Evolutionary conservation across 1,140 invertebrate genomes (phyloP), one percentile per base, ranked within the genome.

Genomic region (Notospermus geniculatus): DNA sequence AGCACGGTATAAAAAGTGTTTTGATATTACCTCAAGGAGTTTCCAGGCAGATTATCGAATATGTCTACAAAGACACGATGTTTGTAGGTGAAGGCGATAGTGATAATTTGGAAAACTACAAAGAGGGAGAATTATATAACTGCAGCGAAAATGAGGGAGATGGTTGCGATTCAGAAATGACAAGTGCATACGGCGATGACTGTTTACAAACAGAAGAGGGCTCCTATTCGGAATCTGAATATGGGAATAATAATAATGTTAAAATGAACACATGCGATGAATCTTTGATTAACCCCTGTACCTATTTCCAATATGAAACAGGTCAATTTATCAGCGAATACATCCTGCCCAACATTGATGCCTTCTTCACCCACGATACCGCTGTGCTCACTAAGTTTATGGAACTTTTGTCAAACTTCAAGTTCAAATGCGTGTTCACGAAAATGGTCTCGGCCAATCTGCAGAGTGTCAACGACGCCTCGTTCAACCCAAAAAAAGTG

Each of bases 251-350:
- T n/a, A 27, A 19, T n/a, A 7, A 50, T 50, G n/a, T 23, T n/a
- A 9, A 50, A 50, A 4, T 7, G n/a, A 5, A 19, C 9, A n/a
- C 46, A 9, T 5, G 19, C 46, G n/a, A 19, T 50, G n/a, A 5
- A 4, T 50, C 19, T 50, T 50, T n/a, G 46, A 50, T 50, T 50
- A 50, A 50, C 25, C 46, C 46, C 9, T 50, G 46, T n/a, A 50
- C 46, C 46, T 50, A 50, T n/a, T 50, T 50, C n/a, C 46, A 50
- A 50, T 50, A 50, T n/a, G 46, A 50, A 50, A 50, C 46, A 5
- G 46, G 5, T 50, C 46, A 50, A 9, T 50, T 50, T 27, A 5
- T 50, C 46, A 7, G 46, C 46, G 46, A 50, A 50, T 50, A 50
- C 46, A 50, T n/a, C 46, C n/a, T 50, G n/a, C 46, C 46, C n/a